Conservation (phyloP, 2,113 vertebrate genomes). For the Dolichallabes microphthalmus region DNA sequence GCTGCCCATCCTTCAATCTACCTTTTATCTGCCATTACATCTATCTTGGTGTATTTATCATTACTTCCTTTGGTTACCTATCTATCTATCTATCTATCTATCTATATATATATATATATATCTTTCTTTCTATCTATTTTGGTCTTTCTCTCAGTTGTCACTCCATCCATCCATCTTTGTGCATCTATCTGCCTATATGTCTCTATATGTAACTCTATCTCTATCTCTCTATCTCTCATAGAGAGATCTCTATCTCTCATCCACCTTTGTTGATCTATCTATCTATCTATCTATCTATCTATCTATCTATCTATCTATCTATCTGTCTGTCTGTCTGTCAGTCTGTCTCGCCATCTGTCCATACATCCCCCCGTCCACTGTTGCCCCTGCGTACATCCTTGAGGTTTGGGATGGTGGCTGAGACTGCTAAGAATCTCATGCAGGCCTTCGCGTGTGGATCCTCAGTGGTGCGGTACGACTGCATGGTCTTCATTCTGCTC, state of each 20-base stretch:
- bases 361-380: not conserved
- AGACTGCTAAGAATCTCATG: constrained; percentile 92
- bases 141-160: no score
- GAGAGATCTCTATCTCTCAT: no score
- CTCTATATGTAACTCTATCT: no score
- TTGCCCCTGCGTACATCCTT: constrained; percentile 79
- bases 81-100: not conserved
- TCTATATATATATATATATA: no score
- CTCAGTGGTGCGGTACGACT: constrained; percentile 69
- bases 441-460: constrained; percentile 62
- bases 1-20: no score
- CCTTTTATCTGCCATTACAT: no score
- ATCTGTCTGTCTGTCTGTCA: not conserved
- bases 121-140: not conserved
- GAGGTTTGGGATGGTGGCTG: constrained; percentile 94
- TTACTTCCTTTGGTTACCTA: no score
- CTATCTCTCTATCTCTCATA: no score
- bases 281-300: not conserved
- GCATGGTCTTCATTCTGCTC: constrained; percentile 94
- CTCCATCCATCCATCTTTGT: not conserved
- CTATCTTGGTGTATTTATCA: no score
- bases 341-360: not conserved
- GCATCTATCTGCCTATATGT: not conserved
- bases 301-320: not conserved
- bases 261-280: not conserved